phyloP scores from a whole-genome alignment of 2,888 invertebrate species.

The Pecten maximus region DNA sequence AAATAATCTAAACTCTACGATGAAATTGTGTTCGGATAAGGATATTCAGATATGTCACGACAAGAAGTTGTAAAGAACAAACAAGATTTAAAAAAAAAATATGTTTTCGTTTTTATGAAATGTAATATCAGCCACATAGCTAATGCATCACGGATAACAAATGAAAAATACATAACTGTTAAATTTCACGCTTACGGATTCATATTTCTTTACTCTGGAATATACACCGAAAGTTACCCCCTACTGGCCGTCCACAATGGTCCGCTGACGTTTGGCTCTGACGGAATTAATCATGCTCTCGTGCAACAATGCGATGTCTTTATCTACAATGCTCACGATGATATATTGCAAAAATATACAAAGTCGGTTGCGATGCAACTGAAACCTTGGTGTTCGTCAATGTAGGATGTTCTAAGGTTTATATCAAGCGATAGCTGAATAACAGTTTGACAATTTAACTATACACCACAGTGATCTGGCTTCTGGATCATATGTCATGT shows the following conservation, averaged over 20 bases:
- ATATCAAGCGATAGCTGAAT: not conserved
- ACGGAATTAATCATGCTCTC: not conserved
- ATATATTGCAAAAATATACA: constrained; percentile 32
- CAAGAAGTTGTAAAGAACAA: not conserved
- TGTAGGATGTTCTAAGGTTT: not conserved
- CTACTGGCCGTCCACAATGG: not conserved
- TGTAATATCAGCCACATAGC: not conserved
- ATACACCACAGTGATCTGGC: not conserved
- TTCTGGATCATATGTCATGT: not conserved
- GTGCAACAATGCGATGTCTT: not conserved
- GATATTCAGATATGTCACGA: not conserved
- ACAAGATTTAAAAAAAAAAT: not conserved
- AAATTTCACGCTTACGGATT: not conserved
- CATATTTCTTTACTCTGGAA: not conserved
- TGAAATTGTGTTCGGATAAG: no score
- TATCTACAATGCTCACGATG: not conserved
- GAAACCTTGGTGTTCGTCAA: not conserved
- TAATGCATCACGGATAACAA: not conserved
- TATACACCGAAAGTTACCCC: not conserved
- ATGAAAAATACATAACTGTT: constrained; percentile 2
- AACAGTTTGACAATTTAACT: not conserved
- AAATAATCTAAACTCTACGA: no score
- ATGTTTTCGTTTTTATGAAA: not conserved
- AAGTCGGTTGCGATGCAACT: constrained; percentile 11
- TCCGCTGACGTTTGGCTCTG: not conserved